A percentile compares a stretch with the other conserved stretches of the same genome.
Evolutionary conservation across 2,113 vertebrate species (phyloP).

Genomic region (Daubentonia madagascariensis): DNA sequence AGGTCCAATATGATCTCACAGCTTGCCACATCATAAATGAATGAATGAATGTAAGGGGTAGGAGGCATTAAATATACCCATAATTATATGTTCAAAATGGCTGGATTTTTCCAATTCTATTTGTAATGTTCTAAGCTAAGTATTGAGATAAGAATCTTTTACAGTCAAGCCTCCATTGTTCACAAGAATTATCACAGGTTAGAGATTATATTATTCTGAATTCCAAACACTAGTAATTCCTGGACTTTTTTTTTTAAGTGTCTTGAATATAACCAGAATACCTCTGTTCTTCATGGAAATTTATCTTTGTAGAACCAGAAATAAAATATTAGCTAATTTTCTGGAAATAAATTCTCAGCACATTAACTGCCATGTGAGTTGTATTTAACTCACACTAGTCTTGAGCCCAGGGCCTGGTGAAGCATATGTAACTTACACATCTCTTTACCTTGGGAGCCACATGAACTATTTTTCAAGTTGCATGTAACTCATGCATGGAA

Average conservation of each 20-base stretch:
- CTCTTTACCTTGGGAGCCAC: no score
- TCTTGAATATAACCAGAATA: background rate
- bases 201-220: background rate
- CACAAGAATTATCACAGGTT: background rate
- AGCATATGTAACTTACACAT: no score
- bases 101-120: background rate
- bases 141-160: background rate
- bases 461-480: no score
- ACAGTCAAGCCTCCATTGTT: background rate
- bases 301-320: background rate
- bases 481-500: no score
- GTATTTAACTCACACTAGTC: no score
- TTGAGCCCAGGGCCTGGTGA: no score
- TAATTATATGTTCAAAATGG: background rate
- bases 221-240: background rate
- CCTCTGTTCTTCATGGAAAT: background rate
- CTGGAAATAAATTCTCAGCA: background rate
- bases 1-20: background rate
- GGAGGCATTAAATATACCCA: background rate
- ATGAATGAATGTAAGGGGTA: background rate
- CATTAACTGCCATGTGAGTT: no score
- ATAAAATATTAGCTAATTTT: background rate
- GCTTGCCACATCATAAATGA: background rate
- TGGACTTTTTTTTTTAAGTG: background rate
- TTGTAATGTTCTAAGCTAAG: background rate